Percentiles rank a stretch among this genome's conserved stretches.
Evolutionary conservation across 2,797 vertebrate species (phyloP).

Genomic region (Dermochelys coriacea): DNA sequence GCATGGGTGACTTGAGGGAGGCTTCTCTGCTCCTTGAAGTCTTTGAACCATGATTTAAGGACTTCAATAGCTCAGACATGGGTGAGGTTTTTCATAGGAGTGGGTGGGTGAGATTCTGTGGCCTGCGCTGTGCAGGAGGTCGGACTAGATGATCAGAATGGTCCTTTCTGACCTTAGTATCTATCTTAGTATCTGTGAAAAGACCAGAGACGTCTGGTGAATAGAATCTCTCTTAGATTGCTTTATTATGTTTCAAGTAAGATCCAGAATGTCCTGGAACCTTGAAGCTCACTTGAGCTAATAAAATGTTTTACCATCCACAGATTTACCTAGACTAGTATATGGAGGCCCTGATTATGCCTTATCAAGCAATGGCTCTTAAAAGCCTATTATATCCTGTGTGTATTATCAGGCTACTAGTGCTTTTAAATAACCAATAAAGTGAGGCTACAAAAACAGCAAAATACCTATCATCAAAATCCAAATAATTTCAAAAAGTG

Average conservation of each 20-base stretch:
- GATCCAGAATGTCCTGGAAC: slow-evolving; percentile 1
- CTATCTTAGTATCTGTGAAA: neutral
- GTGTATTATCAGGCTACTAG: neutral
- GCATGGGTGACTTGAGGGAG: no score
- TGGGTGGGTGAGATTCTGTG: no score
- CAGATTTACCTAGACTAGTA: slow-evolving; percentile 22
- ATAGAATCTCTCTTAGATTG: slow-evolving; percentile 8
- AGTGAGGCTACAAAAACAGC: neutral
- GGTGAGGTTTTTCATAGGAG: no score
- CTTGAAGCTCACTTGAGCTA: neutral
- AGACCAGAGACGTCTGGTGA: neutral
- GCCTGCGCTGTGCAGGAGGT: no score
- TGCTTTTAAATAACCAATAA: neutral
- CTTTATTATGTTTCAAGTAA: slow-evolving; percentile 21
- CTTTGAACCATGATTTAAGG: no score
- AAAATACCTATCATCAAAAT: neutral
- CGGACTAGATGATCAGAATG: no score
- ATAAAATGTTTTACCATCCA: slow-evolving; percentile 34
- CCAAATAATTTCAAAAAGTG: neutral
- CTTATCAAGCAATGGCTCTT: neutral
- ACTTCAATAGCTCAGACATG: no score
- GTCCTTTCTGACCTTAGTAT: no score
- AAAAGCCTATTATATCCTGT: neutral
- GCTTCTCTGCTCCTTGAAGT: no score
- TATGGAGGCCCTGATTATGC: slow-evolving; percentile 9